Evolutionary conservation across 2,888 invertebrate species (phyloP), one percentile per base, ranked within the genome.

Genomic region (Bellardia pandia): DNA sequence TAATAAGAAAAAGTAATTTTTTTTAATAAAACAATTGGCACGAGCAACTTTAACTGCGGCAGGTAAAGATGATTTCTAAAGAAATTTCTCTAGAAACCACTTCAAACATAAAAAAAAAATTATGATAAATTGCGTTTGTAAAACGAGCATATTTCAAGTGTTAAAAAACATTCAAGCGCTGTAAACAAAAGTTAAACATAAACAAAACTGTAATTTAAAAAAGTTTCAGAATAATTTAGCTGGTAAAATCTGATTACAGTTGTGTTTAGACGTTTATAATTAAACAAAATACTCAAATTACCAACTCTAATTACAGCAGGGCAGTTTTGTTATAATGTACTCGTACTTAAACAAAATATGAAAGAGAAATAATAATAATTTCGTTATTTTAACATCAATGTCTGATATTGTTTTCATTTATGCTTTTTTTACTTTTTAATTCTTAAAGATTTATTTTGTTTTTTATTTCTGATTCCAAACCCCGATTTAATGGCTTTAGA

Each of bases 281-380:
- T 16, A 37, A 66, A 42, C 9, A 69, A 56, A 66, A 64, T 64
- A 62, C 64, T 83, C 56, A 76, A 69, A 82, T 76, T 82, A 69
- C 76, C 53, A 62, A 56, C 76, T 71, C 69, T 71, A 71, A 83
- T 83, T 83, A 71, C 83, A 71, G 56, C n/a, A 37, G 58, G n/a
- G n/a, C 56, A 58, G 14, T 60, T 58, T 30, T 60, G 11, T 51
- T 4, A 11, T 37, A 23, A 23, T 23, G 23, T 23, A 23, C 23
- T 23, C 23, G 23, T 0, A n/a, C 30, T 37, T 1, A 62, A 9
- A 51, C 71, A 51, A 71, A 51, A 0, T 3, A 11, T 13, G 6
- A 60, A 56, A 16, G 37, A 76, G 16, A 16, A 58, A 56, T 42
- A 60, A 58, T 16, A 42, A 82, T 16, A n/a, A n/a, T 23, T 23